Evolutionary conservation across 2,888 invertebrate species (phyloP).

Genomic region (Elaeidobius kamerunicus): DNA sequence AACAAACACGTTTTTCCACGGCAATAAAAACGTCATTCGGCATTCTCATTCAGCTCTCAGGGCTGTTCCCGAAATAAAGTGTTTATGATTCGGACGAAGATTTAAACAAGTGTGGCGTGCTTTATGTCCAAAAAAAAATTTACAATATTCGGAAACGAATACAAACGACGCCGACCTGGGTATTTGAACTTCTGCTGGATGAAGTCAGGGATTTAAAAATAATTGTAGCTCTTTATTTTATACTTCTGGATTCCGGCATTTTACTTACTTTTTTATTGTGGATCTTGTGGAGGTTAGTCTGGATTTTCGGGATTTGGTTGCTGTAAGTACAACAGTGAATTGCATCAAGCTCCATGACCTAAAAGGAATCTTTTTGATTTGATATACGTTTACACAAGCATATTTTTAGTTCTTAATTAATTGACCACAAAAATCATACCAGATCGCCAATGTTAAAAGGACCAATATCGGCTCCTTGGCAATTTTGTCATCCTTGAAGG

Average conservation of each 20-base stretch:
- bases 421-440: no score
- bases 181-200: no score
- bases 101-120: no score
- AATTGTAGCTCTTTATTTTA: neutral
- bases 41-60: neutral
- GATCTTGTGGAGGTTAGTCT: conserved; percentile 55
- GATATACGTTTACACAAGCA: neutral
- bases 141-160: no score
- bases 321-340: conserved; percentile 91
- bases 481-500: conserved; percentile 86
- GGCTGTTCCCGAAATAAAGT: conserved; percentile 1
- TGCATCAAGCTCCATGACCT: conserved; percentile 86
- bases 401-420: no score
- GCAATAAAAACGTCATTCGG: conserved; percentile 1
- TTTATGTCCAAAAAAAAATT: no score
- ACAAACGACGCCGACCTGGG: no score
- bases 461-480: conserved; percentile 76
- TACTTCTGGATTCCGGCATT: no score
- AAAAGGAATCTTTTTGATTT: conserved; percentile 18
- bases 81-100: no score
- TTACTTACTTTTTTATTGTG: conserved; percentile 39
- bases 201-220: no score
- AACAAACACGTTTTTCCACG: conserved; percentile 4
- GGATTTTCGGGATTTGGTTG: conserved; percentile 77
- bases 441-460: conserved; percentile 81